Conservation (phyloP, 2,888 invertebrate species). For the Byasa hedistus region DNA sequence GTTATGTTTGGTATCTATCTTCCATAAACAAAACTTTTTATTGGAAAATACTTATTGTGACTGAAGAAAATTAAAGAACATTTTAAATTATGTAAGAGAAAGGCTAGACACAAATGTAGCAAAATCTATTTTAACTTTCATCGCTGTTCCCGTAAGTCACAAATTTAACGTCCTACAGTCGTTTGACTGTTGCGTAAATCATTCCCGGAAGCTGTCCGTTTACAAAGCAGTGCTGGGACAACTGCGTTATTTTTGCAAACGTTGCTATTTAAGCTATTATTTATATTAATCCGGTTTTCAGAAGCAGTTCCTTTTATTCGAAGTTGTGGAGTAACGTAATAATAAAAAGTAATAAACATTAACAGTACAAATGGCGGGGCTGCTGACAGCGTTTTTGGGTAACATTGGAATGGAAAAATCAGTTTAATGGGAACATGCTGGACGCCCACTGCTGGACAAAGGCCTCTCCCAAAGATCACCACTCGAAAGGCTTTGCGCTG, state of each 20-base stretch:
- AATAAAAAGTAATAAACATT: slow-evolving; percentile 7
- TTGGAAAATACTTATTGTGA: no score
- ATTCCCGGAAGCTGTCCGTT: slow-evolving; percentile 22
- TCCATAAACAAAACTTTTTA: no score
- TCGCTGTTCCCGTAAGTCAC: slow-evolving; percentile 18
- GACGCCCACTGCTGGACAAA: no score
- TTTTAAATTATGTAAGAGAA: not conserved
- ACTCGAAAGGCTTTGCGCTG: no score
- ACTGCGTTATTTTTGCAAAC: not conserved
- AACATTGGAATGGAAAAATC: no score
- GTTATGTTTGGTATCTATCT: no score
- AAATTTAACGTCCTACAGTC: slow-evolving; percentile 21
- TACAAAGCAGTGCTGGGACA: slow-evolving; percentile 9
- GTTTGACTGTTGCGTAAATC: slow-evolving; percentile 27
- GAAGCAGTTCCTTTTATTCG: no score
- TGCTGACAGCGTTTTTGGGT: no score
- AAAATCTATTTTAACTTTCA: slow-evolving; percentile 17
- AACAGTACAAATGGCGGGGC: not conserved
- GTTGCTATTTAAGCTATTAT: not conserved
- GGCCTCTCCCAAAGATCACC: no score
- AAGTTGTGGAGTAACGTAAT: not conserved
- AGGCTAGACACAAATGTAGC: not conserved
- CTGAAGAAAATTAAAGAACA: no score
- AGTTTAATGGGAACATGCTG: no score
- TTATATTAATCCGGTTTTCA: no score